These are phyloP conservation scores for Mus spicilegus DNA, from an alignment of 2,113 vertebrate species.

Conservation along the genomic window DNA sequence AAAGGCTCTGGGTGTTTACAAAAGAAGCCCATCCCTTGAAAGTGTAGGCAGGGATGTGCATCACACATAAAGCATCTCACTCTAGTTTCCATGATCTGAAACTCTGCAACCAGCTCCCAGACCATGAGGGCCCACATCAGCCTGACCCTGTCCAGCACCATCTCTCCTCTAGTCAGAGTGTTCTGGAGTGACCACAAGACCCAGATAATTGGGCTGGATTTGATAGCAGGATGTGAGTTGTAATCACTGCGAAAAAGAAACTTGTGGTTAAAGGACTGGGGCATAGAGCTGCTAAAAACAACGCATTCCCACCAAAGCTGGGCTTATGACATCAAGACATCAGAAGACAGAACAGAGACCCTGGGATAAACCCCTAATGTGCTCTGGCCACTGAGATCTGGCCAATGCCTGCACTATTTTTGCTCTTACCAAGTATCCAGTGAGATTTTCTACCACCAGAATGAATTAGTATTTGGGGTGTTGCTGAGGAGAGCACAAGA, in stretches of 20 bases:
- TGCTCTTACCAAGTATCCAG: background rate
- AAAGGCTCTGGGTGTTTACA: background rate
- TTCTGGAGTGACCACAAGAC: background rate
- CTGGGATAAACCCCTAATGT: background rate
- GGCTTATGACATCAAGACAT: no score
- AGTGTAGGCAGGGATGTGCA: background rate
- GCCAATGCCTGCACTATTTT: background rate
- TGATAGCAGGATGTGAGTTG: background rate
- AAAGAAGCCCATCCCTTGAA: background rate
- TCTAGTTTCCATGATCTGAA: background rate
- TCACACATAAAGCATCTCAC: background rate
- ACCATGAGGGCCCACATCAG: background rate
- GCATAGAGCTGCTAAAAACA: background rate
- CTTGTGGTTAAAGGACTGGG: background rate
- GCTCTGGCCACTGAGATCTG: background rate
- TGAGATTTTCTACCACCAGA: background rate
- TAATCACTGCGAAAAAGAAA: background rate
- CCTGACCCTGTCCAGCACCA: background rate
- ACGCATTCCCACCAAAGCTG: background rate
- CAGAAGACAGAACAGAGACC: background rate
- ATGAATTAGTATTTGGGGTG: background rate
- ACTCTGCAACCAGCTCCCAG: background rate
- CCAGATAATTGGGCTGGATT: background rate
- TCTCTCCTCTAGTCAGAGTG: background rate
- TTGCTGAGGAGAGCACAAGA: background rate